Conservation (phyloP, 2,113 vertebrate species). For the Sapajus apella region DNA sequence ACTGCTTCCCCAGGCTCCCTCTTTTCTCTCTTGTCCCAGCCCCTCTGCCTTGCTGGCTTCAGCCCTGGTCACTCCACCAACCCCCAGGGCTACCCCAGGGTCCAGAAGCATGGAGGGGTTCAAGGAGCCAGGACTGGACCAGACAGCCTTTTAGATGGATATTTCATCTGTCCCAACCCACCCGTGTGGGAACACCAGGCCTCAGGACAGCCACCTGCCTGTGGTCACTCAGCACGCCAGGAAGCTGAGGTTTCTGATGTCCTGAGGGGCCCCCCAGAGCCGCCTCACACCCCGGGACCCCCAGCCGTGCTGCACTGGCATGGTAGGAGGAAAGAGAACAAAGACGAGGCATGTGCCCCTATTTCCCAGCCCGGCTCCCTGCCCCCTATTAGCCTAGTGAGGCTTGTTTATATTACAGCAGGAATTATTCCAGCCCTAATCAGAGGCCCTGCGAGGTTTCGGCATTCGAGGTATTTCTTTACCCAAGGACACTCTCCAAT, state of each 20-base stretch:
- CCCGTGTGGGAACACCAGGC: not conserved
- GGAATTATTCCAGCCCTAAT: constrained; percentile 77
- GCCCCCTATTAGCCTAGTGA: constrained; percentile 73
- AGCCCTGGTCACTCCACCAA: no score
- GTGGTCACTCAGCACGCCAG: not conserved
- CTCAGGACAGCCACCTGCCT: not conserved
- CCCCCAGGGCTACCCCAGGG: not conserved
- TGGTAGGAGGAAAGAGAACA: constrained; percentile 42
- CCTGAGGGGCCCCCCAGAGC: not conserved
- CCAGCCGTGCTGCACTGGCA: not conserved
- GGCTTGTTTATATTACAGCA: constrained; percentile 70
- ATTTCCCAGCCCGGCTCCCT: constrained; percentile 42
- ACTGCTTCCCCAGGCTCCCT: not conserved
- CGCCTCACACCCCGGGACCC: not conserved
- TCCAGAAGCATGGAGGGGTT: not conserved
- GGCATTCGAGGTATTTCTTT: constrained; percentile 70
- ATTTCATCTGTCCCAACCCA: not conserved
- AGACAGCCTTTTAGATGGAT: not conserved
- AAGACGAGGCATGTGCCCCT: constrained; percentile 51
- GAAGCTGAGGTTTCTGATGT: not conserved
- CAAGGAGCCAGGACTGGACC: not conserved
- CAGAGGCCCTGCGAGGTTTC: constrained; percentile 73
- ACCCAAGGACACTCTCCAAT: constrained; percentile 72
- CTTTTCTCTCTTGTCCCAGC: not conserved
- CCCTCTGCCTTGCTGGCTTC: not conserved